These are phyloP conservation scores for Oreochromis tanganicae DNA, from an alignment of 2,113 vertebrate species.

Conservation along the genomic window DNA sequence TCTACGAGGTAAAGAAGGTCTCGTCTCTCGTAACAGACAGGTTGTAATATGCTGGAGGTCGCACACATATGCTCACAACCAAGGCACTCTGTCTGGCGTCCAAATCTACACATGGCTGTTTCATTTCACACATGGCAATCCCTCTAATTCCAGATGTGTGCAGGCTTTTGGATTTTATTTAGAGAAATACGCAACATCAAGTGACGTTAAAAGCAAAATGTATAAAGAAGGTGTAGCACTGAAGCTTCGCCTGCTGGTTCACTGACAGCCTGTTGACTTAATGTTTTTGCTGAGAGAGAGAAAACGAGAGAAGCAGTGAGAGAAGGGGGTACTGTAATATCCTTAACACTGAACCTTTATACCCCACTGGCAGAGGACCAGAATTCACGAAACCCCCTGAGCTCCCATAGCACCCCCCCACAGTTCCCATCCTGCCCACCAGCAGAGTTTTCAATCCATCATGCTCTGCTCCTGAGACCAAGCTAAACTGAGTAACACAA, in stretches of 20 bases:
- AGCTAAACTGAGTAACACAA: neutral
- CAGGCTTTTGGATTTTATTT: neutral
- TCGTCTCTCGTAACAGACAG: slow-evolving; percentile 43
- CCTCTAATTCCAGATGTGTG: neutral
- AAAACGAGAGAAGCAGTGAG: neutral
- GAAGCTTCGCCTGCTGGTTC: neutral
- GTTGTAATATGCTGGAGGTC: slow-evolving; percentile 48
- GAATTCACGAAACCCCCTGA: slow-evolving; percentile 8
- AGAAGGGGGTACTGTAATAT: slow-evolving; percentile 12
- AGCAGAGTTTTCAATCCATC: slow-evolving; percentile 23
- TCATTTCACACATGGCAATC: slow-evolving; percentile 20
- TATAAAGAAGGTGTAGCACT: neutral
- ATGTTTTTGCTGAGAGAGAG: slow-evolving; percentile 27
- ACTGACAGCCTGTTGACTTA: slow-evolving; percentile 43
- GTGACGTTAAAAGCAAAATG: neutral
- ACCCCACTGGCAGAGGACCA: slow-evolving; percentile 41
- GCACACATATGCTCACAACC: neutral
- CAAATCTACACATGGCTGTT: neutral
- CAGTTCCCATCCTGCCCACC: slow-evolving; percentile 35
- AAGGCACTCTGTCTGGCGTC: neutral
- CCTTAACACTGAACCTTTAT: slow-evolving; percentile 50
- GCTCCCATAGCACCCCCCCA: slow-evolving; percentile 24
- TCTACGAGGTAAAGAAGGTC: slow-evolving; percentile 53
- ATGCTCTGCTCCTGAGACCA: neutral
- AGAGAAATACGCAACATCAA: neutral